phyloP scores from a whole-genome alignment of 2,888 invertebrate genomes.

The Drosophila anomelani region DNA sequence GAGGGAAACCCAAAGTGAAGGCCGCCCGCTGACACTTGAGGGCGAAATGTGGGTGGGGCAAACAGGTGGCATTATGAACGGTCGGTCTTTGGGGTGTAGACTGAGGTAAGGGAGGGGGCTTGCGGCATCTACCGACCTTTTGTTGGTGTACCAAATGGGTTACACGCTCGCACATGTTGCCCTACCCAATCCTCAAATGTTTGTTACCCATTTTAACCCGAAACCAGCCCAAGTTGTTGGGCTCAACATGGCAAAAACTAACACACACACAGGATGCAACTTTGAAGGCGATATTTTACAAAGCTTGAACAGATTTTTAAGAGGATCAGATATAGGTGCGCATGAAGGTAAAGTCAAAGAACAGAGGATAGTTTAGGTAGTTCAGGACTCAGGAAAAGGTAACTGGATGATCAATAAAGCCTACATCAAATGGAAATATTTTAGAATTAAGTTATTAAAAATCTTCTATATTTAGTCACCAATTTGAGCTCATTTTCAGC shows the following conservation, averaged over 20 bases:
- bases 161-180: conserved; percentile 72
- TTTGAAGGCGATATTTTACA: conserved; percentile 10
- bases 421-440: background rate
- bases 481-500: too few relatives aligned
- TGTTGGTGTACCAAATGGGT: conserved; percentile 71
- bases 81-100: background rate
- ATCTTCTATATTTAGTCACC: background rate
- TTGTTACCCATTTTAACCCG: conserved; percentile 23
- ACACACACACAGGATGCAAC: conserved; percentile 17
- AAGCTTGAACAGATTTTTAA: conserved; percentile 41
- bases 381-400: background rate
- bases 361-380: background rate
- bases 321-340: conserved; percentile 25
- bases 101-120: background rate
- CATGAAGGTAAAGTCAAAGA: too few relatives aligned
- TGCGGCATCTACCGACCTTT: conserved; percentile 24
- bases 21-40: conserved; percentile 39
- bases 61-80: conserved; percentile 26
- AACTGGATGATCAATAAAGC: background rate
- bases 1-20: conserved; percentile 27
- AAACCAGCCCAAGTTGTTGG: conserved; percentile 20
- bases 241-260: conserved; percentile 21
- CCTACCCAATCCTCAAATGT: conserved; percentile 33
- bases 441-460: background rate
- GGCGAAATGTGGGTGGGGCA: conserved; percentile 10